Evolutionary conservation across 2,888 invertebrate genomes (phyloP).

Genomic region (Ferdinandea cuprea): DNA sequence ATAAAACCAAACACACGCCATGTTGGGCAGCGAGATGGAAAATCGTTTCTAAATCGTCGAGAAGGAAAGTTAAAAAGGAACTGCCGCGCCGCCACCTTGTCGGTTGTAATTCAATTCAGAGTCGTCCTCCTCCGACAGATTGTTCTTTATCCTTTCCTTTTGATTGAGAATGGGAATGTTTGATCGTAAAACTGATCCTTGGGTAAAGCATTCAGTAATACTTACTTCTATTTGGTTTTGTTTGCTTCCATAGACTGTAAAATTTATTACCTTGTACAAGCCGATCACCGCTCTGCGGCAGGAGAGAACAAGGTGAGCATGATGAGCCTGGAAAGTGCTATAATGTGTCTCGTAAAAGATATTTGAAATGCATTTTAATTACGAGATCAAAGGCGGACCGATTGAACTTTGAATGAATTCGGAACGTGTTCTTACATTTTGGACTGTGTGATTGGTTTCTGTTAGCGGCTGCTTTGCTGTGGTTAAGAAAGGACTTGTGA

Average conservation of each 20-base stretch:
- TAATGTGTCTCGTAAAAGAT: conserved; percentile 43
- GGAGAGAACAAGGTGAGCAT: conserved; percentile 41
- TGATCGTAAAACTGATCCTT: conserved; percentile 58
- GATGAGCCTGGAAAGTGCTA: conserved; percentile 54
- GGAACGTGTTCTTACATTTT: conserved; percentile 15
- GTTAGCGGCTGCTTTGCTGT: conserved; percentile 20
- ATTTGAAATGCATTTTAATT: conserved; percentile 37
- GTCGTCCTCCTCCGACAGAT: conserved; percentile 46
- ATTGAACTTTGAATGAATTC: conserved; percentile 17
- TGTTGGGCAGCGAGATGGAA: conserved; percentile 10
- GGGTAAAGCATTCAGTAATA: conserved; percentile 12
- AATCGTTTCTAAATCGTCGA: conserved; percentile 34
- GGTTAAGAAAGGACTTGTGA: not conserved
- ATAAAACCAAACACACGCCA: conserved; percentile 52
- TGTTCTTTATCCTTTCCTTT: conserved; percentile 58
- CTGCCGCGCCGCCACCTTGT: conserved; percentile 57
- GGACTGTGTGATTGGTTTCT: conserved; percentile 34
- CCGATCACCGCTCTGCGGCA: conserved; percentile 30
- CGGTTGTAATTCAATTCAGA: conserved; percentile 59
- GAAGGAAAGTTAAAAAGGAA: conserved; percentile 44
- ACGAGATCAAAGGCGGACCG: conserved; percentile 51
- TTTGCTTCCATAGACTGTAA: conserved; percentile 18
- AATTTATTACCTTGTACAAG: conserved; percentile 54
- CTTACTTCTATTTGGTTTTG: conserved; percentile 20
- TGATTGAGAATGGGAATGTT: conserved; percentile 54